phyloP scores from a whole-genome alignment of 2,113 vertebrate genomes.

The Otus sunia region DNA sequence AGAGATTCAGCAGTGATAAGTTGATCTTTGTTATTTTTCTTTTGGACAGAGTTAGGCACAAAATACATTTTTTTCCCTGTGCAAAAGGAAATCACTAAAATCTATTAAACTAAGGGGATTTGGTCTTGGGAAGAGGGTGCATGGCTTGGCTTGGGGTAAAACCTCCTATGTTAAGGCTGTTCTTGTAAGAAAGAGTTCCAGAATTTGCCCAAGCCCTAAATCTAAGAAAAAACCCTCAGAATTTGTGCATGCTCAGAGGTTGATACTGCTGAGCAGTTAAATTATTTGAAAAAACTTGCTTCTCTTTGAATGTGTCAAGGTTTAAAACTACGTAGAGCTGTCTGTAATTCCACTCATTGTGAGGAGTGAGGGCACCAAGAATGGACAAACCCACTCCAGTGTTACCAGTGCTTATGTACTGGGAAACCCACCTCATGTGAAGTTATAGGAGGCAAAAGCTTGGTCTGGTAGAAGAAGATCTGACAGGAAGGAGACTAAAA shows the following conservation, averaged over 20 bases:
- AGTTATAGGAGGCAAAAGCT: neutral
- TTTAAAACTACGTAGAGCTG: neutral
- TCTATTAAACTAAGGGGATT: neutral
- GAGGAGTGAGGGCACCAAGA: neutral
- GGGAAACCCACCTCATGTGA: neutral
- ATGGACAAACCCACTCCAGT: fast-evolving
- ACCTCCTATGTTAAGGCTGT: neutral
- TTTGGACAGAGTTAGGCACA: neutral
- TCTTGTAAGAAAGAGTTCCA: neutral
- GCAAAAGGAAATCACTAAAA: neutral
- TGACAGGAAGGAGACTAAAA: neutral
- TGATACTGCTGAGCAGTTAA: neutral
- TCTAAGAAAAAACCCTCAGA: neutral
- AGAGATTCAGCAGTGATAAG: neutral
- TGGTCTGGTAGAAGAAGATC: neutral
- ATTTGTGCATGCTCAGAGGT: neutral
- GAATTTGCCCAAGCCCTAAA: neutral
- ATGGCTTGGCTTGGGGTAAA: neutral
- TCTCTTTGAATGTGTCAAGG: neutral
- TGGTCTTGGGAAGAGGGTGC: neutral
- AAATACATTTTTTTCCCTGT: neutral
- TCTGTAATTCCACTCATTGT: neutral
- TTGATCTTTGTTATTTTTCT: neutral
- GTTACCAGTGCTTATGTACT: neutral
- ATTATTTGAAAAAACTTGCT: neutral